Evolutionary conservation across 2,888 invertebrate genomes (phyloP), one percentile per base, ranked within the genome.

Genomic region (Rugalucina vietnamica): DNA sequence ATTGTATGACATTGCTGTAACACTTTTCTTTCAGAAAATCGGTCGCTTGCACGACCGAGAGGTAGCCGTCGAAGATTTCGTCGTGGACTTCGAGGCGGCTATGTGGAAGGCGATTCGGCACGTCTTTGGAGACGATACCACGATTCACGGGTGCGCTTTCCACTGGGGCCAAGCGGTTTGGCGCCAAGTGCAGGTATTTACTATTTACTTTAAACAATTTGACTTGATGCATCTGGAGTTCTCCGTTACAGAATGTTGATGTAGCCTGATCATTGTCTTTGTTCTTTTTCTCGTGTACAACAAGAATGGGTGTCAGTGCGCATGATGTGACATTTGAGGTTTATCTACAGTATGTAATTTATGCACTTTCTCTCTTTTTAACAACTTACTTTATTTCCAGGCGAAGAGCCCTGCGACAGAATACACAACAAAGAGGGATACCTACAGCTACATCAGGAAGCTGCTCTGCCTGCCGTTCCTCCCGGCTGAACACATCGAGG

Each of bases 131-230:
- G 69, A 32, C 1, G n/a, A n/a, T n/a, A n/a, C 69, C 5, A 4
- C 14, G 12, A 69, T 69, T 10, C 27, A 69, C 14, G 69, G 69
- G 10, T 69, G 69, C n/a, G 69, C 69, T 12, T 69, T 69, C 36
- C 69, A 69, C 12, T 69, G 69, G 69, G 69, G 69, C 14, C 69
- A 69, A 29, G 69, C 69, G 12, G 69, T 69, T 14, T 69, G 69
- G 69, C 69, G 12, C 18, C 69, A 69, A 29, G 69, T 36, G 18
- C 69, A 69, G n/a, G 24, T n/a, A n/a, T n/a, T n/a, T n/a, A n/a
- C n/a, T n/a, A n/a, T n/a, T n/a, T n/a, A n/a, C n/a, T n/a, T n/a
- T n/a, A n/a, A n/a, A n/a, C n/a, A n/a, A n/a, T n/a, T n/a, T n/a
- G n/a, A n/a, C n/a, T n/a, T n/a, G n/a, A n/a, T n/a, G n/a, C n/a